These are phyloP conservation scores for Homalodisca vitripennis DNA, from an alignment of 1,140 invertebrate genomes.

Conservation along the genomic window DNA sequence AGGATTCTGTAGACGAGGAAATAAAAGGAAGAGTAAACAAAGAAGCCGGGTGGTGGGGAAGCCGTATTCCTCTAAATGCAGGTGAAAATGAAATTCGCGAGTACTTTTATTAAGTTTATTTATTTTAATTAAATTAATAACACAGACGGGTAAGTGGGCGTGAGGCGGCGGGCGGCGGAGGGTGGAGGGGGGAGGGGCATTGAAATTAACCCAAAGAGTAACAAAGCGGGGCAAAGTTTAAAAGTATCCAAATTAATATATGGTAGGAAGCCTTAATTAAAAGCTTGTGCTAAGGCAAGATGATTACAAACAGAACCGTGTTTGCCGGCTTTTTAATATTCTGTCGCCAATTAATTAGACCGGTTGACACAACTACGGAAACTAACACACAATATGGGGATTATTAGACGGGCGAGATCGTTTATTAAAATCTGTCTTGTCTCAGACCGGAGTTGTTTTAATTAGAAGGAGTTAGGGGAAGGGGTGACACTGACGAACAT, in stretches of 20 bases:
- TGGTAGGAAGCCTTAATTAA: constrained; percentile 17
- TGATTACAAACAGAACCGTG: not conserved
- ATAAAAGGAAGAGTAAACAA: constrained; percentile 14
- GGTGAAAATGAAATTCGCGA: not conserved
- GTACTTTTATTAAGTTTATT: constrained; percentile 23
- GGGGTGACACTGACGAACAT: not conserved
- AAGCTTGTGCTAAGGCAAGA: not conserved
- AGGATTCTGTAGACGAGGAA: not conserved
- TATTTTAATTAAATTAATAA: constrained; percentile 27
- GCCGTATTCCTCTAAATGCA: not conserved
- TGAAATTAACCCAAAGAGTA: constrained; percentile 20
- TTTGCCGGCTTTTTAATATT: constrained; percentile 21
- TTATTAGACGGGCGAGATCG: not conserved
- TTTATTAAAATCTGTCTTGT: not conserved
- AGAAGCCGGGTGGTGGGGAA: not conserved
- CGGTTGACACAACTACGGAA: not conserved
- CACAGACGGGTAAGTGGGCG: not conserved
- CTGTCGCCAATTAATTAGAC: constrained; percentile 14
- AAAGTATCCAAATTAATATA: constrained; percentile 26
- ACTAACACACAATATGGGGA: not conserved
- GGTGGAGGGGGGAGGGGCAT: not conserved
- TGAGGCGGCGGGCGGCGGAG: not conserved
- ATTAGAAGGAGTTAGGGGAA: not conserved
- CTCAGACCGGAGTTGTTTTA: too few species aligned
- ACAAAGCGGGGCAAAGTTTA: constrained; percentile 23